phyloP scores from a whole-genome alignment of 2,888 invertebrate species.

The Eilema griseolum region DNA sequence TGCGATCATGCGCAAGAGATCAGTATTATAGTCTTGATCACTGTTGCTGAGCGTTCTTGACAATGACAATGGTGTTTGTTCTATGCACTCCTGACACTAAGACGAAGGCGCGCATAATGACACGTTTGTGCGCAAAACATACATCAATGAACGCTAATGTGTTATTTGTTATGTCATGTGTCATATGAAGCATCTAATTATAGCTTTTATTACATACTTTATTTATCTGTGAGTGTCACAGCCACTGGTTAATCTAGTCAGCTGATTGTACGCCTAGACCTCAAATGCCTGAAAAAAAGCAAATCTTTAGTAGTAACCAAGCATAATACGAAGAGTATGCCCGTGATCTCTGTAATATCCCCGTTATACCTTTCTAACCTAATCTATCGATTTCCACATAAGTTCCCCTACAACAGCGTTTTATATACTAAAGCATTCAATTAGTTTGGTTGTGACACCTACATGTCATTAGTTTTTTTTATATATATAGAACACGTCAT shows the following conservation, averaged over 20 bases:
- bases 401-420: too few relatives aligned
- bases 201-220: neutral
- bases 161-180: constrained; percentile 1
- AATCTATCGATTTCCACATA: too few relatives aligned
- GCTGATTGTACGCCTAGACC: too few relatives aligned
- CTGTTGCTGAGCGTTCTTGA: neutral
- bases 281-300: too few relatives aligned
- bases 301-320: too few relatives aligned
- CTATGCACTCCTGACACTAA: neutral
- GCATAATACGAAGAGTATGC: too few relatives aligned
- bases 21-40: neutral
- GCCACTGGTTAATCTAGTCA: neutral
- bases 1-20: neutral
- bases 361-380: too few relatives aligned
- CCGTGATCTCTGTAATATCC: too few relatives aligned
- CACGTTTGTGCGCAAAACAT: neutral
- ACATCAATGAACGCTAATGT: neutral
- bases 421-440: too few relatives aligned
- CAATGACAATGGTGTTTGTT: neutral
- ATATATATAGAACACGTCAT: too few relatives aligned
- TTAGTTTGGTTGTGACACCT: too few relatives aligned
- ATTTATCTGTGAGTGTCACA: neutral
- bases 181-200: neutral
- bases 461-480: too few relatives aligned
- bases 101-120: constrained; percentile 1